These are phyloP conservation scores for Choristoneura fumiferana DNA, from an alignment of 1,140 invertebrate species.

Conservation along the genomic window DNA sequence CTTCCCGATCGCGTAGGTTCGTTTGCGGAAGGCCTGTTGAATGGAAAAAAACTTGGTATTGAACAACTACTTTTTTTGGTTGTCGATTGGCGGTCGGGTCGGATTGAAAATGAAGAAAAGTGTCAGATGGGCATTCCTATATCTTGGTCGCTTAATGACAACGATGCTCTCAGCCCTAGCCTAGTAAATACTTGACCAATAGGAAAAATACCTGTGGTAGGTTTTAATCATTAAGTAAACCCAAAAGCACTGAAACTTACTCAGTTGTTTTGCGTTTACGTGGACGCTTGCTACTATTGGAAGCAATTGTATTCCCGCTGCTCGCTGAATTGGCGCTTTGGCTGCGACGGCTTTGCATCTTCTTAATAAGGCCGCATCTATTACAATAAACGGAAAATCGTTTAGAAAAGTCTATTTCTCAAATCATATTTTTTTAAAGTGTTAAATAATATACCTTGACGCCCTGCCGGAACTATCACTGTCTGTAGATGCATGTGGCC, in stretches of 20 bases:
- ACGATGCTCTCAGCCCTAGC: no score
- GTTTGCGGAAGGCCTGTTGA: conserved; percentile 48
- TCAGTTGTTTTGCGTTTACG: conserved; percentile 68
- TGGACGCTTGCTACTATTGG: conserved; percentile 66
- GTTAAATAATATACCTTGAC: conserved; percentile 47
- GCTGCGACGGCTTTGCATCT: conserved; percentile 66
- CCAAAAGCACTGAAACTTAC: conserved; percentile 40
- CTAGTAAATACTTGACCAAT: no score
- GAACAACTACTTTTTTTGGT: no score
- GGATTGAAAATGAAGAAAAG: no score
- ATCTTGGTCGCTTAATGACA: no score
- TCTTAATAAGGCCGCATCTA: conserved; percentile 68
- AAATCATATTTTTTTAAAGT: conserved; percentile 6
- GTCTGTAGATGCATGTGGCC: conserved; percentile 64
- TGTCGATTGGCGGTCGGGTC: no score
- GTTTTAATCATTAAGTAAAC: no score
- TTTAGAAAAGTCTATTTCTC: no score
- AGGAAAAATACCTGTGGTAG: no score
- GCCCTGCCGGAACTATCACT: conserved; percentile 69
- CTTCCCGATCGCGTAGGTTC: conserved; percentile 43
- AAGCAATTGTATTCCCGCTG: conserved; percentile 69
- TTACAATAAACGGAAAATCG: background rate
- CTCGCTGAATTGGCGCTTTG: conserved; percentile 71
- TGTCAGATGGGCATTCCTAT: no score
- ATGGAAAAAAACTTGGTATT: background rate